phyloP scores from a whole-genome alignment of 2,888 invertebrate genomes.

The Venustoraphidia nigricollis region DNA sequence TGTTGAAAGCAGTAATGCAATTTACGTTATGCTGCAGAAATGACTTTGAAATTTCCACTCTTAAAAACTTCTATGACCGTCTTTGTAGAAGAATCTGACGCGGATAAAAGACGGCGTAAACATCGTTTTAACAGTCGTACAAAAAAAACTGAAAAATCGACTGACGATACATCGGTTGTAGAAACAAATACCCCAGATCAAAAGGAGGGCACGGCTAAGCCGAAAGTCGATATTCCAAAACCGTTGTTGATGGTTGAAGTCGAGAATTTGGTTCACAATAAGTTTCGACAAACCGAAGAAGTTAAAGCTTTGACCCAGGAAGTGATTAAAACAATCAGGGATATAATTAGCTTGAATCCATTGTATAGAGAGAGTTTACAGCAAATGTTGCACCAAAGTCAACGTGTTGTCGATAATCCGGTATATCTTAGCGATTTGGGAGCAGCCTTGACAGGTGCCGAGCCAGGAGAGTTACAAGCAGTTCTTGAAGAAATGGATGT shows the following conservation, averaged over 20 bases:
- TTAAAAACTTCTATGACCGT: constrained; percentile 72
- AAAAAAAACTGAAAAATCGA: constrained; percentile 16
- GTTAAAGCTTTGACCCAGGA: constrained; percentile 94
- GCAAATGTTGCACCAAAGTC: constrained; percentile 93
- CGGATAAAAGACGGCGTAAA: constrained; percentile 37
- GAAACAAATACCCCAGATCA: constrained; percentile 5
- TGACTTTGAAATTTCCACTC: constrained; percentile 70
- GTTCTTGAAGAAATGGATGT: constrained; percentile 91
- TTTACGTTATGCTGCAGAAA: constrained; percentile 30
- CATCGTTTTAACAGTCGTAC: constrained; percentile 24
- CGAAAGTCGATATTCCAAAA: constrained; percentile 18
- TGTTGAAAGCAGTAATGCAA: no score
- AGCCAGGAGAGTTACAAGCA: constrained; percentile 80
- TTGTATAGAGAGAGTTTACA: constrained; percentile 94
- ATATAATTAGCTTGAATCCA: constrained; percentile 94
- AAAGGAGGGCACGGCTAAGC: constrained; percentile 11
- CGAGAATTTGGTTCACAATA: constrained; percentile 78
- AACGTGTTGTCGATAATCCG: constrained; percentile 95
- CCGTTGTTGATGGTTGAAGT: constrained; percentile 83
- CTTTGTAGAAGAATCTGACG: constrained; percentile 58
- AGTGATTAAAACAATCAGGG: constrained; percentile 91
- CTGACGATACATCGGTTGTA: constrained; percentile 13
- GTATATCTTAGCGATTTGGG: constrained; percentile 94
- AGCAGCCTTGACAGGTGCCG: constrained; percentile 86
- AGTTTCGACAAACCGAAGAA: constrained; percentile 84